phyloP scores from a whole-genome alignment of 2,888 invertebrate genomes.

The Aphrophora alni region DNA sequence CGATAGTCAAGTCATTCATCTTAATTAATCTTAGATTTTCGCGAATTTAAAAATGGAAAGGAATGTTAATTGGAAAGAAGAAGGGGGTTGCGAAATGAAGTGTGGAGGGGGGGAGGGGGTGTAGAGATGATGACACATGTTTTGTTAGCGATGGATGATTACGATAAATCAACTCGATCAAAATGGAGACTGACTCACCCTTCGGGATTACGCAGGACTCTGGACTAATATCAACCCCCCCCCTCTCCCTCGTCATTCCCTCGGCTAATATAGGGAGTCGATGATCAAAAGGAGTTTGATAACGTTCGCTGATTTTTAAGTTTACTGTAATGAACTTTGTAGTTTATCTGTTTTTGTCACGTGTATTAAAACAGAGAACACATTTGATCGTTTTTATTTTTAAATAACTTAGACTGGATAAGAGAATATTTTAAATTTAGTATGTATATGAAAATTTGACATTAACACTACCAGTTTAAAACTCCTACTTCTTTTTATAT shows the following conservation, averaged over 20 bases:
- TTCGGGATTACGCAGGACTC: slow-evolving; percentile 17
- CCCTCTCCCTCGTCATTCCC: neutral
- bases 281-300: neutral
- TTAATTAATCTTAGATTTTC: slow-evolving; percentile 37
- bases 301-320: neutral
- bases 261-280: neutral
- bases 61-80: neutral
- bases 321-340: neutral
- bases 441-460: no score
- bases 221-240: slow-evolving; percentile 24
- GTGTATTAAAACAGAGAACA: neutral
- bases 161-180: slow-evolving; percentile 9
- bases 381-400: no score
- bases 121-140: neutral
- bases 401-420: no score
- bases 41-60: slow-evolving; percentile 35
- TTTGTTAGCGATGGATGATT: slow-evolving; percentile 9
- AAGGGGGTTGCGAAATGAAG: neutral
- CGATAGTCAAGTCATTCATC: slow-evolving; percentile 28
- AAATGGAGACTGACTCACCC: slow-evolving; percentile 9
- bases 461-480: no score
- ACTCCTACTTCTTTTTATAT: no score
- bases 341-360: neutral
- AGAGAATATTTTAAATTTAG: no score
- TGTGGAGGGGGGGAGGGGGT: neutral